These are phyloP conservation scores for Pseudeuparius sepicola DNA, from an alignment of 2,888 invertebrate species.

Conservation along the genomic window DNA sequence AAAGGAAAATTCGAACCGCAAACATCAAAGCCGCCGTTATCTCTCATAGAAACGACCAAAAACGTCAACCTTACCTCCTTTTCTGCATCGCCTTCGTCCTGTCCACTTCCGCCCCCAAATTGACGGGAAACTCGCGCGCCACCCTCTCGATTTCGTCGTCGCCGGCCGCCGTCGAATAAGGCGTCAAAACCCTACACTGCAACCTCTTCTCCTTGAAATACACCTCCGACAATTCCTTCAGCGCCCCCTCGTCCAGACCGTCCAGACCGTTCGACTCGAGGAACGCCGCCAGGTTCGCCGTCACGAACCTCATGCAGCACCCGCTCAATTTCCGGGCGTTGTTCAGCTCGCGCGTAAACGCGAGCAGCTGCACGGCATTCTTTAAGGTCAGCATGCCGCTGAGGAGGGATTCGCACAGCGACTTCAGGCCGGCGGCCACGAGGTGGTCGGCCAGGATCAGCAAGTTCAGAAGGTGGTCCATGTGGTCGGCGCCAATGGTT, in stretches of 20 bases:
- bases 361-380: conserved; percentile 66
- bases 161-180: conserved; percentile 51
- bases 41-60: no score
- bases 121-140: no score
- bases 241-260: conserved; percentile 47
- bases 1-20: no score
- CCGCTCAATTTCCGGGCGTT: conserved; percentile 63
- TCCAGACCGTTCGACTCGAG: conserved; percentile 60
- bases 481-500: conserved; percentile 48
- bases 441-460: conserved; percentile 73
- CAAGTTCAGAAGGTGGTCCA: conserved; percentile 62
- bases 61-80: no score
- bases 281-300: conserved; percentile 60
- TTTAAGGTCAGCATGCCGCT: conserved; percentile 57
- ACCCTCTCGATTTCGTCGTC: conserved; percentile 47
- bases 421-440: conserved; percentile 58
- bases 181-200: conserved; percentile 57
- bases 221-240: conserved; percentile 56
- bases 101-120: conserved; percentile 39
- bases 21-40: no score
- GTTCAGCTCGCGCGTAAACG: conserved; percentile 65
- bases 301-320: conserved; percentile 68
- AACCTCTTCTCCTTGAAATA: conserved; percentile 55
- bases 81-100: no score
- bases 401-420: conserved; percentile 57